phyloP scores from a whole-genome alignment of 2,113 vertebrate genomes.

The Conger conger region DNA sequence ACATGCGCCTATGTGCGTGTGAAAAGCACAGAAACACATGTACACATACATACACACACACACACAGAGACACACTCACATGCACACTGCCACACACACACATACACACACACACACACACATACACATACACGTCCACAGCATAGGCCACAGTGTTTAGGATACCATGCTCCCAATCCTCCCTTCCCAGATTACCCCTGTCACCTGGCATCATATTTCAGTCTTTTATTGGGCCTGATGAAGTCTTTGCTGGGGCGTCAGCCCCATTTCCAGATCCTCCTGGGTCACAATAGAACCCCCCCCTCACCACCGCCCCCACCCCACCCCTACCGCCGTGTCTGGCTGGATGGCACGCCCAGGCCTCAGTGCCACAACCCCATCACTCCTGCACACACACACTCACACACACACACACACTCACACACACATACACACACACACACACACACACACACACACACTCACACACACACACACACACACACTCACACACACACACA shows the following conservation, averaged over 20 bases:
- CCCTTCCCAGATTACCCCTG: not conserved
- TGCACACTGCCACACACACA: not conserved
- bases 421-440: too few relatives aligned
- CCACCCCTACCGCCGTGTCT: not conserved
- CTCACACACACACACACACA: too few relatives aligned
- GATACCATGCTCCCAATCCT: not conserved
- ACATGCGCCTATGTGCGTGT: too few relatives aligned
- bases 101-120: not conserved
- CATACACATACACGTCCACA: conserved; percentile 17
- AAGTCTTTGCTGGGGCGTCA: not conserved
- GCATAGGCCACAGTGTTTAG: not conserved
- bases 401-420: too few relatives aligned
- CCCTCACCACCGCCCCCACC: too few relatives aligned
- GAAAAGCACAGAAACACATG: not conserved
- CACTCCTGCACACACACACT: too few relatives aligned
- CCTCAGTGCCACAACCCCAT: not conserved
- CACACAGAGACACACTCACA: too few relatives aligned
- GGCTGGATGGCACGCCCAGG: not conserved
- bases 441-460: too few relatives aligned
- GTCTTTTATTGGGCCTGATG: not conserved
- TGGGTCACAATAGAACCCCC: not conserved
- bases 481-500: too few relatives aligned
- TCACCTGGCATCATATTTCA: not conserved
- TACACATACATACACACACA: not conserved
- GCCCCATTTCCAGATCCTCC: not conserved